Evolutionary conservation across 2,888 invertebrate species (phyloP).

Genomic region (Eumerus sabulonum): DNA sequence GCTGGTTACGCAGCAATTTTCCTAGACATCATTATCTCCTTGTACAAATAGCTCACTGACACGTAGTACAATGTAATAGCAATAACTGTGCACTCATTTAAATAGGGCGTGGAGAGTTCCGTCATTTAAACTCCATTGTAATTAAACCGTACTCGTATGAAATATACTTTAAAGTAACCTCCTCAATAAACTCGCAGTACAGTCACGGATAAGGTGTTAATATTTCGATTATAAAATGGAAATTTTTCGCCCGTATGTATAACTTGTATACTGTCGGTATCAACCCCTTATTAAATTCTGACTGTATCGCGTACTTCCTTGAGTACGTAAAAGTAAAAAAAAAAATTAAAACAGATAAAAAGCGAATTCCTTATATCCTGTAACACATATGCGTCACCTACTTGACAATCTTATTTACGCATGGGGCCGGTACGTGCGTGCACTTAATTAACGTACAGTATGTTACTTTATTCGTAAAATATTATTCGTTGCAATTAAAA

Average conservation of each 20-base stretch:
- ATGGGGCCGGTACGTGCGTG: slow-evolving; percentile 32
- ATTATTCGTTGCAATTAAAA: slow-evolving; percentile 43
- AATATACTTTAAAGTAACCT: slow-evolving; percentile 7
- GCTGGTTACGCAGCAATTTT: no score
- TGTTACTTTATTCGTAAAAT: slow-evolving; percentile 22
- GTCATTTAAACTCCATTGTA: slow-evolving; percentile 6
- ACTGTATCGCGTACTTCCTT: slow-evolving; percentile 1
- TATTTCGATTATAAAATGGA: slow-evolving; percentile 4
- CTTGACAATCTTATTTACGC: slow-evolving; percentile 43
- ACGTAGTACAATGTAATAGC: no score
- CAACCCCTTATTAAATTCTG: neutral
- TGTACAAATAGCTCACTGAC: no score
- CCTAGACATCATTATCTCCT: no score
- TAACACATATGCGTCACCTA: slow-evolving; percentile 43
- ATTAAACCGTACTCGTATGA: slow-evolving; percentile 52
- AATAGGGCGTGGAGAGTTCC: no score
- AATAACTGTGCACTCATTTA: no score
- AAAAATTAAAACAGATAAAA: slow-evolving; percentile 3
- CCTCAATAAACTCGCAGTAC: slow-evolving; percentile 7
- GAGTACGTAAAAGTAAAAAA: slow-evolving; percentile 6
- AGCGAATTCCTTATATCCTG: slow-evolving; percentile 44
- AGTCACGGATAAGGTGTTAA: slow-evolving; percentile 22
- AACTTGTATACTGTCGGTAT: slow-evolving; percentile 21
- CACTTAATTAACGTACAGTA: slow-evolving; percentile 53
- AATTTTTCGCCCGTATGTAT: slow-evolving; percentile 9